Base-by-base conservation (phyloP, 2,888 invertebrate genomes). In the Tryphoninae sp. region DNA sequence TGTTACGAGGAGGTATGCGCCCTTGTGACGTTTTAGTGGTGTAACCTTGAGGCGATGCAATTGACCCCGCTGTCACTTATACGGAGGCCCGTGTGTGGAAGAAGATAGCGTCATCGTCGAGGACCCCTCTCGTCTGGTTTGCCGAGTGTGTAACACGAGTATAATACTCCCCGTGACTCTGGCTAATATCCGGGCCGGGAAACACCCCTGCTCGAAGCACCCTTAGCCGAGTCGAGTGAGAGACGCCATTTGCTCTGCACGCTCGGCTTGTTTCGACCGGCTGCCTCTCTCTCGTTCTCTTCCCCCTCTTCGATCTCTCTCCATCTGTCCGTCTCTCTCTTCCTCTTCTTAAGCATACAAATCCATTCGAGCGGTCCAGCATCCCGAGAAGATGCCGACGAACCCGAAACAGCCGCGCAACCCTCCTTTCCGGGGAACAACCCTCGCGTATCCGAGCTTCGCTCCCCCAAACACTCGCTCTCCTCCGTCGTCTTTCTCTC, bases 301-400 rank as follows among this genome's bases (percentile, higher is more conserved):
- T 13, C 75, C 45, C 69, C 42, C 59, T 22, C 71, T 71, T 65
- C 53, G 62, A 62, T 71, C 67, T 69, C 80, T 6, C 71, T 33
- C 33, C 33, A 0, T 33, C 33, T 33, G 33, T 33, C 33, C 7
- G 33, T 33, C 74, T 73, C 68, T 75, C 74, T 58, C 9, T 11
- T 6, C 4, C 33, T 64, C 69, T 42, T 49, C 72, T 81, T 85
- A 80, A 77, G 74, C 83, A 87, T 84, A 85, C 85, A 85, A 86
- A 86, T 85, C 84, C 85, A 82, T 78, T 80, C 78, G 79, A 80
- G 83, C 51, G 6, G 73, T 65, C 69, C 74, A 59, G 62, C 58
- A 40, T 64, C 59, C 58, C 55, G 16, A 49, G 59, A 74, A 81
- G 81, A 81, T 26, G 76, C 61, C 76, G 62, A 55, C 75, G 65